Evolutionary conservation across 1,140 invertebrate species (phyloP), one percentile per base, ranked within the genome.

Genomic region (Hypsibius dujardini): DNA sequence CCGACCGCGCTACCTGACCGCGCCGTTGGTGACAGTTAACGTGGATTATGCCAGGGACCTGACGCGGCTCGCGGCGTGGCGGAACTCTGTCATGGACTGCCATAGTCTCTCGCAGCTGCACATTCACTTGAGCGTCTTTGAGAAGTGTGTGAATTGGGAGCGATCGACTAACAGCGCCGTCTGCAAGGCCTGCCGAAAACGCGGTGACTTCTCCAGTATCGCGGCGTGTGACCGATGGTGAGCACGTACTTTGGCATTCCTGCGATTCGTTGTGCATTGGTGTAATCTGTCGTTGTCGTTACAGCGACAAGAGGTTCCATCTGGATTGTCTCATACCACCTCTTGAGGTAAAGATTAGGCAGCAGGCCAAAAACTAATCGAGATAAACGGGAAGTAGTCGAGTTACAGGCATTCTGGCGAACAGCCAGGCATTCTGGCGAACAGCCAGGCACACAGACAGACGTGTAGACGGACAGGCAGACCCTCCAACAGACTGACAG

Each of bases 131-230:
- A 12, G 42, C 42, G 42, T 67, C 42, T 3, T 45, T 3, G 62
- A 67, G 42, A 12, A 42, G 3, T 15, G 12, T 42, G 42, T 67
- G 12, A 3, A 15, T 42, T 67, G 62, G 62, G 12, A 42, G 3
- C 12, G 45, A 42, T 67, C 62, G 3, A 67, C 62, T 3, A 42
- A 15, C 12, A 67, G 45, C 45, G 62, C 12, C 3, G 7, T 7
- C 12, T 67, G 62, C 62, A 67, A 67, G 45, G 62, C 62, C 62
- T 67, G 62, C 42, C 62, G 62, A 7, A 67, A 67, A 67, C 62
- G 62, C 12, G 62, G 62, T 7, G 62, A 67, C 62, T 15, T 12
- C 62, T 15, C 12, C 62, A 67, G 45, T 42, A 15, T 67, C 12
- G 62, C 42, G 12, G 12, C 3, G 3, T 67, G 62, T 42, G 62